These are phyloP conservation scores for Vidua macroura DNA, from an alignment of 2,113 vertebrate genomes.

Conservation along the genomic window DNA sequence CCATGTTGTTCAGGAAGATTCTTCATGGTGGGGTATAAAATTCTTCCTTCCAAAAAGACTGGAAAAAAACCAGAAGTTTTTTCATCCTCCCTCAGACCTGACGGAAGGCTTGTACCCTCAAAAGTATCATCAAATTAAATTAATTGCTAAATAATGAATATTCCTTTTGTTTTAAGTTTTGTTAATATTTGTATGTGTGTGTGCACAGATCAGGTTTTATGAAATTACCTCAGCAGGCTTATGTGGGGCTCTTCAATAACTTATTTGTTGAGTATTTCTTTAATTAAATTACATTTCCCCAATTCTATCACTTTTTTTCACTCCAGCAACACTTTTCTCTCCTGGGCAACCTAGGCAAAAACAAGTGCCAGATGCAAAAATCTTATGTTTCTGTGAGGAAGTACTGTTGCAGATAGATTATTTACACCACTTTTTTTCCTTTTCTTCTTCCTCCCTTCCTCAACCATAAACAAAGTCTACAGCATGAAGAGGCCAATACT, in stretches of 20 bases:
- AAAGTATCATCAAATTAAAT: background rate
- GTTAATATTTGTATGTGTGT: background rate
- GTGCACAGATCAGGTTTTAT: background rate
- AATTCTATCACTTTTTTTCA: background rate
- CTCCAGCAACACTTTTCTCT: background rate
- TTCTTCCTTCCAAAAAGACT: background rate
- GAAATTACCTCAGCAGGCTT: background rate
- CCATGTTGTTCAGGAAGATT: background rate
- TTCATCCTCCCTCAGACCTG: background rate
- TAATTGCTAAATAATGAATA: background rate
- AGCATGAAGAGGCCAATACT: conserved; percentile 52
- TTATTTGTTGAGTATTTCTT: background rate
- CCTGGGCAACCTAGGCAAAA: background rate
- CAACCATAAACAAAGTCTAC: conserved; percentile 21
- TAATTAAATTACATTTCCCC: background rate
- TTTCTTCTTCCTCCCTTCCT: background rate
- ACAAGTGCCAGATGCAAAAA: conserved; percentile 29
- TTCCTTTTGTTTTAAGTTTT: background rate
- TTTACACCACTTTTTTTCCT: background rate
- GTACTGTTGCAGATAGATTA: background rate
- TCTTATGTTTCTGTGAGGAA: background rate
- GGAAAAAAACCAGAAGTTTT: rapidly evolving
- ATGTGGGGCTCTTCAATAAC: background rate
- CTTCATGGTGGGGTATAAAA: background rate
- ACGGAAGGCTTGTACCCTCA: background rate